Base-by-base conservation (phyloP, 2,113 vertebrate genomes). In the Elaphurus davidianus region DNA sequence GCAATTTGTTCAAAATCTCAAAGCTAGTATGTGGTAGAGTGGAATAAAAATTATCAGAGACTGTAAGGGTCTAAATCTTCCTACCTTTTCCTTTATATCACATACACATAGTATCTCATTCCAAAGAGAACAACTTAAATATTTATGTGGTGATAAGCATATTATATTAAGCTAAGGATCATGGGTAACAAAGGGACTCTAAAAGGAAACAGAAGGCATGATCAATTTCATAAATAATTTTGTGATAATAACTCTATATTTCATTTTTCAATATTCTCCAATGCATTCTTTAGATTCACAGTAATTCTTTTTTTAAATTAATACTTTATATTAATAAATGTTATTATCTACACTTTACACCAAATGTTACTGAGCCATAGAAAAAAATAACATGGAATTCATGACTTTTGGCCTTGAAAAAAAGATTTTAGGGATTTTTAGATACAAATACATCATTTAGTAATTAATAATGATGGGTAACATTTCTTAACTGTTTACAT, bases 1-100 rank as follows among this genome's bases (percentile, higher is more conserved):
- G 43, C 87, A 74, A 97, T 74, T 91, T 62, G 67, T 62, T 64
- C 21, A 92, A 96, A 97, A 50, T 94, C 36, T 60, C 45, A 92
- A 12, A 87, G 60, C 7, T 92, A 83, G 47, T 60, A 71, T 82
- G n/a, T 27, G 14, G 21, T 45, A 88, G 3, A 88, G 59, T 2
- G 67, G 7, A 89, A 60, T 78, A 27, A 85, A 95, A 96, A 50
- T 16, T 55, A 78, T 52, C 50, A 50, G 59, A 71, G 16, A 55
- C 30, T 60, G 25, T 82, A n/a, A 84, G 30, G 91, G 1, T 62
- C 71, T 17, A 36, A 43, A 1, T 55, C 15, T 27, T 33, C 47
- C 2, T 57, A 62, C 15, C 2, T 90, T 94, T 94, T 40, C 21
- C 30, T 71, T 78, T 78, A 16, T 0, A 55, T 79, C 13, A 94